A percentile compares a stretch with the other conserved stretches of the same genome.
Evolutionary conservation across 2,888 invertebrate species (phyloP).

Genomic region (Hirtodrosophila duncani): DNA sequence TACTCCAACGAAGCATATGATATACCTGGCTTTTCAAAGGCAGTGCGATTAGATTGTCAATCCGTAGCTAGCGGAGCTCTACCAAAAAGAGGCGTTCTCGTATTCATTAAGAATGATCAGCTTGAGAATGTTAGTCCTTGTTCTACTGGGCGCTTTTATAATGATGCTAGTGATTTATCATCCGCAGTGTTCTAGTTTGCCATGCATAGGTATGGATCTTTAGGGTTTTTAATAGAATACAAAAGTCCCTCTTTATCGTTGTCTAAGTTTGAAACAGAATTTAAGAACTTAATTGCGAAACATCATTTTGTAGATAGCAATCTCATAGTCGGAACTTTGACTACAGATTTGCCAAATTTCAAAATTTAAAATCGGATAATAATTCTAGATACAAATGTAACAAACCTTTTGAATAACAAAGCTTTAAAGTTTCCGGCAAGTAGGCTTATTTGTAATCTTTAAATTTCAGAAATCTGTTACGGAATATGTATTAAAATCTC

Average conservation of each 20-base stretch:
- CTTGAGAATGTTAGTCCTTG: not conserved
- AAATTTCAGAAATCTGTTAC: too few relatives aligned
- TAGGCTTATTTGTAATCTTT: too few relatives aligned
- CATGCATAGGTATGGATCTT: not conserved
- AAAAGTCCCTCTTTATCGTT: constrained; percentile 1
- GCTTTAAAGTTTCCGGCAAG: too few relatives aligned
- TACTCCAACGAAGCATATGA: not conserved
- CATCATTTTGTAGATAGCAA: not conserved
- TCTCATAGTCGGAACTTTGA: too few relatives aligned
- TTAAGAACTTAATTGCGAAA: constrained; percentile 1
- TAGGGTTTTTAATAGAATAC: not conserved
- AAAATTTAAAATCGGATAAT: too few relatives aligned
- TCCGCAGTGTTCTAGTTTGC: constrained; percentile 2
- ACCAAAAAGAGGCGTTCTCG: constrained; percentile 1
- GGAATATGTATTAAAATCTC: not conserved
- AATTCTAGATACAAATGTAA: too few relatives aligned
- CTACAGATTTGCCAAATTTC: too few relatives aligned
- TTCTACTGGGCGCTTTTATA: not conserved
- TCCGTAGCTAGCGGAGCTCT: not conserved
- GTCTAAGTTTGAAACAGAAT: not conserved
- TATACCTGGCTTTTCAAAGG: not conserved
- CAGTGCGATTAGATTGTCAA: constrained; percentile 1
- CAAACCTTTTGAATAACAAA: too few relatives aligned
- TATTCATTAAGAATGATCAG: not conserved
- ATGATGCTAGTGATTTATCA: not conserved